phyloP scores from a whole-genome alignment of 2,888 invertebrate genomes.

The Eudasyphora cyanicolor region DNA sequence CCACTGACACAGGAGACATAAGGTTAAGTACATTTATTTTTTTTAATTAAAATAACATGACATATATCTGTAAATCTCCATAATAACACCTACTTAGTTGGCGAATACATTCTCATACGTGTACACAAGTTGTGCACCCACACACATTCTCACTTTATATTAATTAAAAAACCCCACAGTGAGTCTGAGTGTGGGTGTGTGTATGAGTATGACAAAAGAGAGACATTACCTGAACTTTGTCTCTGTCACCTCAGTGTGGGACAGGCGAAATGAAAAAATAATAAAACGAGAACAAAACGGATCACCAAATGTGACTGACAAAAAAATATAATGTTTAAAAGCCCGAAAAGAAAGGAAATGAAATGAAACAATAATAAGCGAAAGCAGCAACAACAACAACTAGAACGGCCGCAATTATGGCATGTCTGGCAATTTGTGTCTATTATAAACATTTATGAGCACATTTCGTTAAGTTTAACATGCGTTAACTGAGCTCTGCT shows the following conservation, averaged over 20 bases:
- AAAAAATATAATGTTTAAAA: constrained; percentile 21
- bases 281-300: background rate
- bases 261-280: constrained; percentile 1
- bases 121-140: background rate
- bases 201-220: background rate
- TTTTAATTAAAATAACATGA: constrained; percentile 52
- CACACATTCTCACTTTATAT: constrained; percentile 25
- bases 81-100: constrained; percentile 31
- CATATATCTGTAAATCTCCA: constrained; percentile 35
- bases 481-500: constrained; percentile 24
- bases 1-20: too few species aligned
- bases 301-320: background rate
- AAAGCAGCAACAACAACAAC: constrained; percentile 17
- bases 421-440: constrained; percentile 43
- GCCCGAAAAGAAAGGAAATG: too few species aligned
- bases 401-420: constrained; percentile 9
- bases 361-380: background rate
- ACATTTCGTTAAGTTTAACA: constrained; percentile 48
- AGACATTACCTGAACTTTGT: constrained; percentile 41
- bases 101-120: background rate
- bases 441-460: constrained; percentile 49
- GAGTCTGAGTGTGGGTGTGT: background rate
- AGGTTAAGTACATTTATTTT: background rate
- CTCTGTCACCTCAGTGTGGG: constrained; percentile 24
- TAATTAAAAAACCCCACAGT: constrained; percentile 38